Conservation (phyloP, 2,888 invertebrate genomes). For the Synanthedon andrenaeformis region DNA sequence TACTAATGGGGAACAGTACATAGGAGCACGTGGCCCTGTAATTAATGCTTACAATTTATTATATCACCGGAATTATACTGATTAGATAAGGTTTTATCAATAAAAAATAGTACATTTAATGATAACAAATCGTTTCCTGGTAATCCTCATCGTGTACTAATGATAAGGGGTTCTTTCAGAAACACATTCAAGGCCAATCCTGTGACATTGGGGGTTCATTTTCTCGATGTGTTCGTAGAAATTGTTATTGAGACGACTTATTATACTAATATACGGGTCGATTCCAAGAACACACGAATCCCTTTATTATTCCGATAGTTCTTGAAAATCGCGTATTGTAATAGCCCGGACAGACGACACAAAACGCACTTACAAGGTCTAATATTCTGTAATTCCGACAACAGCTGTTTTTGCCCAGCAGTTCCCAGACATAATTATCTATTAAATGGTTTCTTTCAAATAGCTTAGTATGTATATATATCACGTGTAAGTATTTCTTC, state of each 20-base stretch:
- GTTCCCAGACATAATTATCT: too few species aligned
- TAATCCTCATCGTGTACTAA: neutral
- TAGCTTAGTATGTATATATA: too few species aligned
- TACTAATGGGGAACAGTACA: too few species aligned
- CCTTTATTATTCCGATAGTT: neutral
- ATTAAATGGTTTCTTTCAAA: too few species aligned
- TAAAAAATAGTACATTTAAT: neutral
- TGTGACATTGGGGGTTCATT: conserved; percentile 13
- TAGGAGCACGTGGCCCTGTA: too few species aligned
- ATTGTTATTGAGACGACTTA: conserved; percentile 5
- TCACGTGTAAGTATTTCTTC: too few species aligned
- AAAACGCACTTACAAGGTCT: neutral
- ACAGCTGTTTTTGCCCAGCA: too few species aligned
- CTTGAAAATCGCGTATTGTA: neutral
- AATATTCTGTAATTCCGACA: too few species aligned
- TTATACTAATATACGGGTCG: conserved; percentile 4
- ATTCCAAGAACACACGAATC: neutral
- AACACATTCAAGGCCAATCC: conserved; percentile 9
- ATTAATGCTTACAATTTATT: too few species aligned
- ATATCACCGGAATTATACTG: neutral
- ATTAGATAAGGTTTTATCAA: neutral
- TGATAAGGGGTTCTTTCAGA: conserved; percentile 4
- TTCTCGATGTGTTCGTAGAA: conserved; percentile 12
- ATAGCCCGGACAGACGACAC: too few species aligned
- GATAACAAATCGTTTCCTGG: conserved; percentile 5